These are phyloP conservation scores for Drosophila algonquin DNA, from an alignment of 2,888 invertebrate genomes.

Conservation along the genomic window DNA sequence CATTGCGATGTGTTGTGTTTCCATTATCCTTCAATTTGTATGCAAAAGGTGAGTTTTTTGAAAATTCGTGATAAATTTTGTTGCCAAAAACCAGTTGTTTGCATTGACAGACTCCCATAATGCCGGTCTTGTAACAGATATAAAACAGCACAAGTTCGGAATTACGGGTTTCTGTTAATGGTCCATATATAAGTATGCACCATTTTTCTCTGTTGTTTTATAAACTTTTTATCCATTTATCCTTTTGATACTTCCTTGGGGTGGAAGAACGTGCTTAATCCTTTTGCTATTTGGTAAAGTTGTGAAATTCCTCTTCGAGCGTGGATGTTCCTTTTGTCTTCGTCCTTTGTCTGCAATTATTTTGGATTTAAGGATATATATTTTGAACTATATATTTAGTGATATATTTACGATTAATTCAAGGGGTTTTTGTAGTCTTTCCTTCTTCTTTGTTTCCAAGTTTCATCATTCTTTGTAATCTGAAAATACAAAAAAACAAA, in stretches of 20 bases:
- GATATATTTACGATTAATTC: slow-evolving; percentile 10
- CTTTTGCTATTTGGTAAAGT: slow-evolving; percentile 37
- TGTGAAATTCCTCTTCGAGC: slow-evolving; percentile 41
- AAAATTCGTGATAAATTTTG: slow-evolving; percentile 39
- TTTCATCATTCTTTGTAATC: background rate
- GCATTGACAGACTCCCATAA: slow-evolving; percentile 85
- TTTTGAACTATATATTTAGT: slow-evolving; percentile 1
- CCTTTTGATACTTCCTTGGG: slow-evolving; percentile 1
- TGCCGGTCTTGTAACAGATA: slow-evolving; percentile 84
- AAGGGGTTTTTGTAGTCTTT: background rate
- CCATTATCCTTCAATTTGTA: slow-evolving; percentile 4
- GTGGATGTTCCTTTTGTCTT: slow-evolving; percentile 5
- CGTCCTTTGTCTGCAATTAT: slow-evolving; percentile 19
- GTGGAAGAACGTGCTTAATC: slow-evolving; percentile 13
- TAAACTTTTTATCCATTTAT: slow-evolving; percentile 18
- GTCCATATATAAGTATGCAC: slow-evolving; percentile 83
- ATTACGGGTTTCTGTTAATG: slow-evolving; percentile 85
- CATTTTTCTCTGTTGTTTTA: slow-evolving; percentile 61
- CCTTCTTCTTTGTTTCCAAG: background rate
- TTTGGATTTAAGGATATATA: background rate
- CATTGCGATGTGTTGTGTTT: background rate
- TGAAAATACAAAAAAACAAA: background rate
- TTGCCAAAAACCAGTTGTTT: slow-evolving; percentile 82
- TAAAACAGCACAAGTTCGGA: slow-evolving; percentile 85
- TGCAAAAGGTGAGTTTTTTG: slow-evolving; percentile 7